These are phyloP conservation scores for Gyrodactylus salaris DNA, from an alignment of 1,140 invertebrate species.

Conservation along the genomic window DNA sequence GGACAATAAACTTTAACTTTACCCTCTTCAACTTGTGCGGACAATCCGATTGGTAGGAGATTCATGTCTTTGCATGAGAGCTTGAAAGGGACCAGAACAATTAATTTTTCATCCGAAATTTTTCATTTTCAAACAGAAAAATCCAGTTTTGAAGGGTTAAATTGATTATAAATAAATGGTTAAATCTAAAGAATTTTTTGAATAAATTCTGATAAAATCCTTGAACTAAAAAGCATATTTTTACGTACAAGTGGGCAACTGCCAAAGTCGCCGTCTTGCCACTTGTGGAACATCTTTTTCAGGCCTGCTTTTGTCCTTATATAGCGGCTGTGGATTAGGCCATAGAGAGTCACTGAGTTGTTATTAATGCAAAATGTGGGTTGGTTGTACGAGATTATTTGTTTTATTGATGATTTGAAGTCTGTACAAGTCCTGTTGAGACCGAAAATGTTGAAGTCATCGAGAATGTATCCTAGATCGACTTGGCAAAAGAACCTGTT, in stretches of 20 bases:
- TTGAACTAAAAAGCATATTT: too few relatives aligned
- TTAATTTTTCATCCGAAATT: too few relatives aligned
- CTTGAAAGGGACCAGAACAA: neutral
- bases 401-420: neutral
- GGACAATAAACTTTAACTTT: neutral
- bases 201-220: too few relatives aligned
- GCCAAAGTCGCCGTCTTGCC: neutral
- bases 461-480: neutral
- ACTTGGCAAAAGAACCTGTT: neutral
- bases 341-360: neutral
- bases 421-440: neutral
- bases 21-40: neutral
- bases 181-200: neutral
- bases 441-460: neutral
- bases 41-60: neutral
- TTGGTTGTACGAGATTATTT: neutral
- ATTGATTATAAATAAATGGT: neutral
- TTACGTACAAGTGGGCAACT: neutral
- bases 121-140: too few relatives aligned
- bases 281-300: neutral
- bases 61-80: neutral
- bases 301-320: neutral
- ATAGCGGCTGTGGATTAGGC: neutral
- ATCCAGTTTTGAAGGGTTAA: neutral
- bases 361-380: neutral